Percentiles rank a stretch among this genome's conserved stretches.
Evolutionary conservation across 2,797 vertebrate species (phyloP).

Genomic region (Rhinichthys osculus): DNA sequence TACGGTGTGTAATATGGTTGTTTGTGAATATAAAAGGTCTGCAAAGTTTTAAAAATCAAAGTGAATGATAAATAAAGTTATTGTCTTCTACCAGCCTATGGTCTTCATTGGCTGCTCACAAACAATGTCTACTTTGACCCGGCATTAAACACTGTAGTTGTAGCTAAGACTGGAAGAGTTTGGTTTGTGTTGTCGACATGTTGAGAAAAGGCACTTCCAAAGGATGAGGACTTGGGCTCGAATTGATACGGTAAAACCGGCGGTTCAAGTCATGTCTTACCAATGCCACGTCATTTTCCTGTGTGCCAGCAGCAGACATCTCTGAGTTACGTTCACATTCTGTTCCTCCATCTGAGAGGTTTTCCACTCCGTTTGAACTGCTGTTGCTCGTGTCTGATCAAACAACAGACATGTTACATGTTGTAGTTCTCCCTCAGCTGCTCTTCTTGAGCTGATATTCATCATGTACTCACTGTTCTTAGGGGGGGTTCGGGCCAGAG

Average conservation of each 20-base stretch:
- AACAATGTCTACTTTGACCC: not conserved
- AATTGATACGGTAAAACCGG: not conserved
- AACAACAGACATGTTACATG: not conserved
- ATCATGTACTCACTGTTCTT: slow-evolving; percentile 48
- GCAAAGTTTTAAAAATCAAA: not conserved
- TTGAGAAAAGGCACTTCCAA: not conserved
- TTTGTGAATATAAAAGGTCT: not conserved
- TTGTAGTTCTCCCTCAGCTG: not conserved
- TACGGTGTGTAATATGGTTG: not conserved
- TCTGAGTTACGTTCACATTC: slow-evolving; percentile 52
- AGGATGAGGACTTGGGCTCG: too few species aligned
- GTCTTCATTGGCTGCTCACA: not conserved
- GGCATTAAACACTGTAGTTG: too few species aligned
- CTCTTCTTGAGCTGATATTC: not conserved
- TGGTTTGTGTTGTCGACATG: not conserved
- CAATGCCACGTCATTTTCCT: slow-evolving; percentile 14
- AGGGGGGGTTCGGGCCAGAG: slow-evolving; percentile 74
- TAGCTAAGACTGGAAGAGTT: not conserved
- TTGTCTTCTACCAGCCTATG: not conserved
- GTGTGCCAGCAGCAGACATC: slow-evolving; percentile 52
- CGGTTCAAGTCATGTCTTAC: slow-evolving; percentile 35
- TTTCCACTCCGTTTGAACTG: slow-evolving; percentile 82
- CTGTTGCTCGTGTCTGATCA: slow-evolving; percentile 64
- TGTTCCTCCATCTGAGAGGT: slow-evolving; percentile 51
- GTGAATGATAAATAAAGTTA: too few species aligned